phyloP scores from a whole-genome alignment of 2,113 vertebrate species.

The Eonycteris spelaea region DNA sequence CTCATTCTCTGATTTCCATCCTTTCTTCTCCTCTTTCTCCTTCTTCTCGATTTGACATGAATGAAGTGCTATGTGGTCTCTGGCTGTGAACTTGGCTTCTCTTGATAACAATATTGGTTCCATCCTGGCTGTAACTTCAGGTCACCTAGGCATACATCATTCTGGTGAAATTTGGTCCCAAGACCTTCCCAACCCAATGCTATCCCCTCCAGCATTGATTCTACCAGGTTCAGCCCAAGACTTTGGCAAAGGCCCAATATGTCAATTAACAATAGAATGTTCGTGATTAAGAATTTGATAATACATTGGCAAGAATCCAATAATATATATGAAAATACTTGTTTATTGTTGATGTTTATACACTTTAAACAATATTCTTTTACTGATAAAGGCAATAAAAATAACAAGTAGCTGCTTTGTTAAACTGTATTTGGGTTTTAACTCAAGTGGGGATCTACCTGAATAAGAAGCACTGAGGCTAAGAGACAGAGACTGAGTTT shows the following conservation, averaged over 20 bases:
- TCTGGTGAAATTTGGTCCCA: background rate
- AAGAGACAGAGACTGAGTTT: background rate
- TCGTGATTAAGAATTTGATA: background rate
- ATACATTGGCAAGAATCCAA: background rate
- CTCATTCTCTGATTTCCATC: background rate
- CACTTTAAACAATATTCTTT: background rate
- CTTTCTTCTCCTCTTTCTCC: background rate
- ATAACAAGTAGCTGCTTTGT: background rate
- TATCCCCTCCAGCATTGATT: background rate
- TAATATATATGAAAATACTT: background rate
- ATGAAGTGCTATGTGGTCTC: background rate
- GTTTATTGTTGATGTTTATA: background rate
- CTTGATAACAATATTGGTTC: background rate
- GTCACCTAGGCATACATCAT: background rate
- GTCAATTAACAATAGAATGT: background rate
- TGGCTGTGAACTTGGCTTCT: background rate
- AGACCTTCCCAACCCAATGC: background rate
- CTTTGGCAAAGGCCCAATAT: background rate
- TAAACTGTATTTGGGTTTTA: background rate
- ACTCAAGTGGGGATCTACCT: background rate
- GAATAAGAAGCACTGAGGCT: background rate
- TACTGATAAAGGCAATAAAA: background rate
- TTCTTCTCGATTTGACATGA: background rate
- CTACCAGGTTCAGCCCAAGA: background rate
- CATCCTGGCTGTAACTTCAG: background rate